Evolutionary conservation across 2,888 invertebrate genomes (phyloP).

Genomic region (Oxystoma pomonae): DNA sequence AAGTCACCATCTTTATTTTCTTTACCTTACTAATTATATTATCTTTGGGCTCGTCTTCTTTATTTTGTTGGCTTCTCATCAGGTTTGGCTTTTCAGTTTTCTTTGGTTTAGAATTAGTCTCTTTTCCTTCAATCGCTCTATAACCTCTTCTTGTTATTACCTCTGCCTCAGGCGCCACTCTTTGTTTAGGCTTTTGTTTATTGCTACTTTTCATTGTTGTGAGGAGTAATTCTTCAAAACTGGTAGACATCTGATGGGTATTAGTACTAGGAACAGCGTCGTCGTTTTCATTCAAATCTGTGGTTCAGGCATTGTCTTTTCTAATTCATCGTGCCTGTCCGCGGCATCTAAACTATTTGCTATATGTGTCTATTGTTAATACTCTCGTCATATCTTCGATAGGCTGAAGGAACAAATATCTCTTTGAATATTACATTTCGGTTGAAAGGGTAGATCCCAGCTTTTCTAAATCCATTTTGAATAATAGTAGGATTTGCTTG

Average conservation of each 20-base stretch:
- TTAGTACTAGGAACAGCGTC: not conserved
- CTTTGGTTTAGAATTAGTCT: not conserved
- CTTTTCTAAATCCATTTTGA: conserved; percentile 16
- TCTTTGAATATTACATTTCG: conserved; percentile 16
- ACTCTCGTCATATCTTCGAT: not conserved
- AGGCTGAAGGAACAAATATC: conserved; percentile 16
- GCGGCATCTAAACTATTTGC: not conserved
- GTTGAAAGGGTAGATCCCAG: conserved; percentile 15
- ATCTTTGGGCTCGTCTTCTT: not conserved
- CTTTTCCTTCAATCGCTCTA: not conserved
- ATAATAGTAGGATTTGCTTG: conserved; percentile 14
- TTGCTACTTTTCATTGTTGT: not conserved
- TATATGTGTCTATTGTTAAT: not conserved
- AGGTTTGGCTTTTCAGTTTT: not conserved
- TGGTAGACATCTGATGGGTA: not conserved
- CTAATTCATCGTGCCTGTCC: not conserved
- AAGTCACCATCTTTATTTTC: not conserved
- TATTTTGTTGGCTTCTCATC: not conserved
- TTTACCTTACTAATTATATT: not conserved
- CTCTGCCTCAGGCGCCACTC: no score
- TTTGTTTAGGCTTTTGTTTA: not conserved
- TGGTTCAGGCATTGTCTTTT: no score
- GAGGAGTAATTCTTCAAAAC: not conserved
- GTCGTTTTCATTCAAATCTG: no score
- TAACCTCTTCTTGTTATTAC: not conserved